Base-by-base conservation (phyloP, 2,113 vertebrate genomes). In the Leptocoma aspasia region DNA sequence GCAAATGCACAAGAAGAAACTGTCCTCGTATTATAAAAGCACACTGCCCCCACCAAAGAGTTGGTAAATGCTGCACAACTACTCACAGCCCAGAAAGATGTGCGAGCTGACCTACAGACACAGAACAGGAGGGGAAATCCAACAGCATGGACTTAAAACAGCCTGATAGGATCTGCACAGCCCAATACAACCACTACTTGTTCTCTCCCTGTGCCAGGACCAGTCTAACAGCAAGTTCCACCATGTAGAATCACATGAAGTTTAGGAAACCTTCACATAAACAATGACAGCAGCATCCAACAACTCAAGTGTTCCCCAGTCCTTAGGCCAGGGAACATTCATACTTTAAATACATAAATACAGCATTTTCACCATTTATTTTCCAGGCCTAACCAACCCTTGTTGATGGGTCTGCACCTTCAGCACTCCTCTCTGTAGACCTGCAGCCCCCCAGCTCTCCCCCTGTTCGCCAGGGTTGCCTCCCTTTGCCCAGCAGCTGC, bases 141-240 rank as follows among this genome's bases (percentile, higher is more conserved):
- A 41, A 57, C 42, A 68, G 11, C 42, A 42, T 0, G 0, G 24
- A 56, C 53, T 47, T 64, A 8, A 33, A 76, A 10, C 21, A 41
- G n/a, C 22, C 21, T 13, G 20, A 18, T 5, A 15, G 6, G 13
- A 56, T 4, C 53, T 21, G 20, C 45, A 69, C 20, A 42, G 41
- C 33, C 80, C 3, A 2, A 3, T 1, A 13, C 1, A 0, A 30
- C 8, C 2, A 0, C 26, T 12, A 0, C 24, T 64, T 10, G 4
- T 22, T 81, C 64, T 41, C 37, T 28, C 19, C 12, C 3, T 0
- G 2, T 11, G 17, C 50, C 64, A 61, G 50, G 31, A 27, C 10
- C 37, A 41, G 22, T 1, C 63, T 39, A 15, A 63, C 23, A 53
- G 16, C 7, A 22, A 9, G 8, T 15, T 28, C 41, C 17, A 28